Conservation (phyloP, 2,888 invertebrate genomes). For the Nemapogon koenigi region DNA sequence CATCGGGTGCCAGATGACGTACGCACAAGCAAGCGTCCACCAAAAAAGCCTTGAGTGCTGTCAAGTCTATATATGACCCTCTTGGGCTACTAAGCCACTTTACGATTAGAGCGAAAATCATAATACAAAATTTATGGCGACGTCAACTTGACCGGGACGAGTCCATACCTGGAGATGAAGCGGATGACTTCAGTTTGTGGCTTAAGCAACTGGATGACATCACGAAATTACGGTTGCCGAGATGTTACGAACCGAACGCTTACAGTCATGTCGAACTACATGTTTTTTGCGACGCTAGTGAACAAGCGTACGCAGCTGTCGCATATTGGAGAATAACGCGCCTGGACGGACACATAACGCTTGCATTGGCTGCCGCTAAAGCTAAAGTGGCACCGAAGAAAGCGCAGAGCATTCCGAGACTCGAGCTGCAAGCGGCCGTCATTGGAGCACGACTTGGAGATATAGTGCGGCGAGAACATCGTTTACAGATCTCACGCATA, state of each 20-base stretch:
- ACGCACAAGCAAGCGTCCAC: neutral
- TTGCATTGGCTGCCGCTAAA: neutral
- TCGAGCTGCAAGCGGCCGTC: conserved; percentile 11
- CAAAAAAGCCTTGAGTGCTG: neutral
- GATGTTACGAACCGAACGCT: neutral
- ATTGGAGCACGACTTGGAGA: conserved; percentile 12
- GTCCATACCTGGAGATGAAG: neutral
- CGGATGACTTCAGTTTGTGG: neutral
- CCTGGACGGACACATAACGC: conserved; percentile 14
- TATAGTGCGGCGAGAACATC: conserved; percentile 2
- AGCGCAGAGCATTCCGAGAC: neutral
- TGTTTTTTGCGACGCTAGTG: conserved; percentile 17
- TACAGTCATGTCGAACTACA: neutral
- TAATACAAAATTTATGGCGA: neutral
- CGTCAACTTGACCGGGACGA: neutral
- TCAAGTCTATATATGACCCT: conserved; percentile 25
- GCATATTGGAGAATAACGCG: neutral
- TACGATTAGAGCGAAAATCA: conserved; percentile 1
- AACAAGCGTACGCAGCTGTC: conserved; percentile 7
- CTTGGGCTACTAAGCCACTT: neutral
- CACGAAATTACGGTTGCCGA: neutral
- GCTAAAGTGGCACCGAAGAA: conserved; percentile 1
- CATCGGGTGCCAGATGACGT: neutral
- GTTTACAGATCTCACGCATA: neutral
- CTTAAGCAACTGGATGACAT: neutral